Conservation (phyloP, 2,888 invertebrate genomes). For the Euplexia lucipara region DNA sequence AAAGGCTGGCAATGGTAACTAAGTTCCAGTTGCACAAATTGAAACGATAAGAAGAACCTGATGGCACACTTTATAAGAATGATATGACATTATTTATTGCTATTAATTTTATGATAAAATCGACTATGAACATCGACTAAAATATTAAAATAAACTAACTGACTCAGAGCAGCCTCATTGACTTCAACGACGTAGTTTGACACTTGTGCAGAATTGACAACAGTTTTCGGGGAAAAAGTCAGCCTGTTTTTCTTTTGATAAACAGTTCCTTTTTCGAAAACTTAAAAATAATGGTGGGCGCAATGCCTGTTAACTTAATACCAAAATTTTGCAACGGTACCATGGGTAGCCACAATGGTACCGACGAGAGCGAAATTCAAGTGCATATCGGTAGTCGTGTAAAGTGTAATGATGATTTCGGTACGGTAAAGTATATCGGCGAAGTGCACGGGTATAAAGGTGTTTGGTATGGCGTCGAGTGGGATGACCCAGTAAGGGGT, state of each 20-base stretch:
- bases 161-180: not conserved
- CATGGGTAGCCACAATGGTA: slow-evolving; percentile 89
- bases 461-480: slow-evolving; percentile 98
- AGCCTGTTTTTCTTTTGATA: slow-evolving; percentile 86
- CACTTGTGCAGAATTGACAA: slow-evolving; percentile 58
- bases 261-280: slow-evolving; percentile 88
- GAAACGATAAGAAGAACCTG: too few species aligned
- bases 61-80: too few species aligned
- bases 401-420: slow-evolving; percentile 85
- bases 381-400: slow-evolving; percentile 87
- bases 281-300: slow-evolving; percentile 89
- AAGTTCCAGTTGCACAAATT: too few species aligned
- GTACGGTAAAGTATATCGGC: slow-evolving; percentile 94
- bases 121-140: slow-evolving; percentile 7
- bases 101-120: too few species aligned
- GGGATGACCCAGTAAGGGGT: slow-evolving; percentile 97
- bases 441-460: slow-evolving; percentile 93
- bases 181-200: slow-evolving; percentile 52
- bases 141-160: too few species aligned
- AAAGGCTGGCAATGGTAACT: too few species aligned
- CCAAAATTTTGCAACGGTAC: slow-evolving; percentile 89
- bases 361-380: slow-evolving; percentile 84
- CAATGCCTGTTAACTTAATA: slow-evolving; percentile 89
- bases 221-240: slow-evolving; percentile 77
- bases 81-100: not conserved